Conservation (phyloP, 2,113 vertebrate species). For the Chamaea fasciata region DNA sequence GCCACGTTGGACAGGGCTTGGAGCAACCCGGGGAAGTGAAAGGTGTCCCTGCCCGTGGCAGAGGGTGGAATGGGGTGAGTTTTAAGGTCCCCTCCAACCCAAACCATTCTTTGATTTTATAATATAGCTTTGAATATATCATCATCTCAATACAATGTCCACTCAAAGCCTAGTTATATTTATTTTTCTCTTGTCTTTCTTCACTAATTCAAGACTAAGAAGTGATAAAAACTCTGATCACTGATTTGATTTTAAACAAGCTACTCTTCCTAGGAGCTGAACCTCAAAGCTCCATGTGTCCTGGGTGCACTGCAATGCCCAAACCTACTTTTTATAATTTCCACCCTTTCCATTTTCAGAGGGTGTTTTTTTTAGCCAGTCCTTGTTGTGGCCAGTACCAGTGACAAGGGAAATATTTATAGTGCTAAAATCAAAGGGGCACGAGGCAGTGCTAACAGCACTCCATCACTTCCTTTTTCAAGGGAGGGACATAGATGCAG, state of each 20-base stretch:
- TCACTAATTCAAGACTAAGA: background rate
- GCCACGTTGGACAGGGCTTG: accelerated
- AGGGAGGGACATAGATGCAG: background rate
- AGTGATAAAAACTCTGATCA: background rate
- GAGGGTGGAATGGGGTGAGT: accelerated
- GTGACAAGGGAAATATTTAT: background rate
- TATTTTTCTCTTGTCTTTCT: background rate
- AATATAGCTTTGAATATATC: background rate
- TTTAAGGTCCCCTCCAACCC: background rate
- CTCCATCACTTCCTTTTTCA: background rate
- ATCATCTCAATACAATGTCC: background rate
- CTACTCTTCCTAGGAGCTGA: background rate
- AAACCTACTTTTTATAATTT: background rate
- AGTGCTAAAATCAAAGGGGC: background rate
- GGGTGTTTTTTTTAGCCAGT: background rate
- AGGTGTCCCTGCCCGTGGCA: background rate
- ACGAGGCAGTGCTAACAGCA: background rate
- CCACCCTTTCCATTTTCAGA: background rate
- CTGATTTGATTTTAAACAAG: background rate
- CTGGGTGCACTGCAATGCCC: background rate
- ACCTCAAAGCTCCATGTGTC: background rate
- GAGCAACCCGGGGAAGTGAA: background rate
- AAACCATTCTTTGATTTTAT: background rate
- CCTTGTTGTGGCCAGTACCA: background rate
- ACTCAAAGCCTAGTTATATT: background rate